Evolutionary conservation across 2,888 invertebrate species (phyloP), one percentile per base, ranked within the genome.

Genomic region (Cheilosia pagana): DNA sequence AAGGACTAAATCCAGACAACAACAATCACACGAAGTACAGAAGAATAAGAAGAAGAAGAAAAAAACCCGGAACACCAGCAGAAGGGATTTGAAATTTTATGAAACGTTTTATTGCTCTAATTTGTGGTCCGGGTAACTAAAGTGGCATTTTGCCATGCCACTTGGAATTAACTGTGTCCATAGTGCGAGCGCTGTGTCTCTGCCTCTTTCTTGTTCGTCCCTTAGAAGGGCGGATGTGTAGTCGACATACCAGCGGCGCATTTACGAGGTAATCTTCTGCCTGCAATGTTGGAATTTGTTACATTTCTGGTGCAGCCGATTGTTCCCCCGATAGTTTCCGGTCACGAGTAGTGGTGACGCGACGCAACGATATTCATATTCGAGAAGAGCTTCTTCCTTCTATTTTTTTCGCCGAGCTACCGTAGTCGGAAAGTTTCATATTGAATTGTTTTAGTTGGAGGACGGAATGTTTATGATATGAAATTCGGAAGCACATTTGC

Each of bases 91-190:
- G 87, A 87, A 88, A 89, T 90, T 91, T 90, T 90, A 90, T 91
- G 90, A 89, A 91, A 91, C 91, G 90, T 90, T 91, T 91, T 91
- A 91, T 91, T 91, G 90, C 88, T 89, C 91, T 90, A 91, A 91
- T 91, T 91, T 91, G 90, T 89, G 89, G 89, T 89, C 87, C 88
- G 89, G 88, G 75, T 72, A 86, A 83, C 81, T 86, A 89, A 90
- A 90, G 90, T 90, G 90, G 90, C 90, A 90, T 89, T 90, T 89
- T 90, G 90, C 90, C 90, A 89, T 88, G 75, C 85, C 81, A 71
- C 85, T 85, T 76, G 81, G 75, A 85, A 81, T 85, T 77, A 81
- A 76, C 81, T 86, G 68, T 86, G 86, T 81, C 76, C 76, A 67
- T 63, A 57, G 43, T 63, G 52, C 59, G 39, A 60, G 48, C 50